Evolutionary conservation across 2,797 vertebrate species (phyloP).

Genomic region (Sebastes oblongus): DNA sequence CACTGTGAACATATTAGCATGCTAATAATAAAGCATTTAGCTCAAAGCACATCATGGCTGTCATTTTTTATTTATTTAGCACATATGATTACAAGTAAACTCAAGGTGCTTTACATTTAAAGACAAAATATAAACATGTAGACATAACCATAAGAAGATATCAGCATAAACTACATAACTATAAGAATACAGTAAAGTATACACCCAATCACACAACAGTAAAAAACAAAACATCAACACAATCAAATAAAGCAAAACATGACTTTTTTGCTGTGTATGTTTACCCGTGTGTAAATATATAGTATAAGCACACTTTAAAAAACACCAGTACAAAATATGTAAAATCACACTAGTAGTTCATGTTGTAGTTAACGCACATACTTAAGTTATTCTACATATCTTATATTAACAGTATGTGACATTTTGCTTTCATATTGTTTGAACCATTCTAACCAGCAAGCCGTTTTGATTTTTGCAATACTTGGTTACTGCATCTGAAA

Average conservation of each 20-base stretch:
- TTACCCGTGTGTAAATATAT: too few species aligned
- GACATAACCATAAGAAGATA: too few species aligned
- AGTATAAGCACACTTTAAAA: neutral
- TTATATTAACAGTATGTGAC: neutral
- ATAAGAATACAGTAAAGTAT: too few species aligned
- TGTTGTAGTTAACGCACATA: neutral
- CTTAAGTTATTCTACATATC: neutral
- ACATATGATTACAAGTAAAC: too few species aligned
- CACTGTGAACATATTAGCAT: neutral
- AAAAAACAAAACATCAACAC: too few species aligned
- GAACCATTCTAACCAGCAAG: slow-evolving; percentile 24
- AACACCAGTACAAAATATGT: neutral
- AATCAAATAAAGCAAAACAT: neutral
- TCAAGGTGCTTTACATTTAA: too few species aligned
- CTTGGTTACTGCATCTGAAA: slow-evolving; percentile 12
- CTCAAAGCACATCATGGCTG: neutral
- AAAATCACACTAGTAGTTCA: neutral
- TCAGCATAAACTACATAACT: too few species aligned
- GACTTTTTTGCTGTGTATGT: neutral
- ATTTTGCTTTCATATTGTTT: slow-evolving; percentile 42
- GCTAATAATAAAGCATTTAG: neutral
- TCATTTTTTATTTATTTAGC: too few species aligned
- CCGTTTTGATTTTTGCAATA: slow-evolving; percentile 16
- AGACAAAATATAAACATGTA: too few species aligned
- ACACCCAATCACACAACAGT: too few species aligned